Base-by-base conservation (phyloP, 2,797 vertebrate genomes). In the Tachyglossus aculeatus region DNA sequence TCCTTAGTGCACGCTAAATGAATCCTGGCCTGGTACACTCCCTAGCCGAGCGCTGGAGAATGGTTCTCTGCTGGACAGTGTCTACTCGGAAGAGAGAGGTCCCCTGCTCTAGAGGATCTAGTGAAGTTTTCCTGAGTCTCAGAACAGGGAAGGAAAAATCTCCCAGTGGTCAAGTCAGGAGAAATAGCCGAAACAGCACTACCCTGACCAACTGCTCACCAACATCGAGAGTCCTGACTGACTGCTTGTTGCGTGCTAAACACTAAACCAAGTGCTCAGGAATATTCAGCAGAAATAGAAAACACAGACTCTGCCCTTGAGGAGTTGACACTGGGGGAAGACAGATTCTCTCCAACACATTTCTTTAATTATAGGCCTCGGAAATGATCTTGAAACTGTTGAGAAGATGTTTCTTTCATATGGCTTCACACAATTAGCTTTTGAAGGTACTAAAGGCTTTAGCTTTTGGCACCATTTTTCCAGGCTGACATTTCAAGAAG, bases 61-160 rank as follows among this genome's bases (percentile, higher is more conserved):
- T n/a, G n/a, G n/a, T n/a, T n/a, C n/a, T n/a, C n/a, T n/a, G n/a
- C n/a, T n/a, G n/a, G n/a, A n/a, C n/a, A n/a, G n/a, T n/a, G n/a
- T n/a, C n/a, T n/a, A n/a, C n/a, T 7, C 38, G 71, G 43, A 38
- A 51, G 36, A 1, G 1, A 13, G 24, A 29, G 29, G 3, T 37
- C 67, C 54, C 45, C n/a, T 21, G 11, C 9, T 15, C 15, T 5
- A 11, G 2, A 6, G 29, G 13, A 13, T 25, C 48, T 34, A 18
- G 5, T 57, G 22, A 18, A n/a, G 69, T 33, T 18, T 22, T 7
- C 32, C 6, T 36, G 9, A 39, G 32, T 48, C 15, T 9, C 6
- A 54, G 63, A 40, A 39, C 12, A 19, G 45, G 51, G 44, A 53
- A 62, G 62, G 67, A 71, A 55, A 77, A 54, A 18, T 48, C 16